Conservation (phyloP, 2,113 vertebrate species). For the Boleophthalmus pectinirostris region DNA sequence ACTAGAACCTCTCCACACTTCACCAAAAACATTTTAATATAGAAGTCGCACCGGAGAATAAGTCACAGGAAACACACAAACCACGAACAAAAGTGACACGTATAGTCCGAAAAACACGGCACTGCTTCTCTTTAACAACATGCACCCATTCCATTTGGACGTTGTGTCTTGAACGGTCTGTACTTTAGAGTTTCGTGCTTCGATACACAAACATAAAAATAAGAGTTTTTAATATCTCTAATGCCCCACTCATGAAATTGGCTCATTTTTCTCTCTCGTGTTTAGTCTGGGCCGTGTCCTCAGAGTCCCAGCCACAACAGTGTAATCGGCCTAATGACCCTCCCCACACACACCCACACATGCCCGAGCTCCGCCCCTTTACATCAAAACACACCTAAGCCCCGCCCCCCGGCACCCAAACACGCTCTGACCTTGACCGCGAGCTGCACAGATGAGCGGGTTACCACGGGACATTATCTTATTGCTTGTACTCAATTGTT, state of each 20-base stretch:
- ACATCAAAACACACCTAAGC: neutral
- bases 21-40: too few relatives aligned
- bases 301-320: conserved; percentile 10
- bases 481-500: neutral
- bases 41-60: too few relatives aligned
- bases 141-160: too few relatives aligned
- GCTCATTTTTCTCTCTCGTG: neutral
- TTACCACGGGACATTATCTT: neutral
- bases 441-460: neutral
- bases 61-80: too few relatives aligned
- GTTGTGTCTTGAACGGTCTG: neutral
- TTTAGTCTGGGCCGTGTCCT: conserved; percentile 2
- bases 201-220: neutral
- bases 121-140: too few relatives aligned
- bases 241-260: neutral
- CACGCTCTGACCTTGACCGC: conserved; percentile 1
- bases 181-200: neutral
- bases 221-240: neutral
- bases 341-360: neutral
- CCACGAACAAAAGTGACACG: too few relatives aligned
- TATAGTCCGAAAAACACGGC: too few relatives aligned
- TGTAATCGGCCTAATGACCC: neutral
- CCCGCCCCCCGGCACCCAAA: neutral
- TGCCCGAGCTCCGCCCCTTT: neutral
- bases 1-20: too few relatives aligned